Evolutionary conservation across 2,888 invertebrate species (phyloP).

Genomic region (Clistopyga incitator): DNA sequence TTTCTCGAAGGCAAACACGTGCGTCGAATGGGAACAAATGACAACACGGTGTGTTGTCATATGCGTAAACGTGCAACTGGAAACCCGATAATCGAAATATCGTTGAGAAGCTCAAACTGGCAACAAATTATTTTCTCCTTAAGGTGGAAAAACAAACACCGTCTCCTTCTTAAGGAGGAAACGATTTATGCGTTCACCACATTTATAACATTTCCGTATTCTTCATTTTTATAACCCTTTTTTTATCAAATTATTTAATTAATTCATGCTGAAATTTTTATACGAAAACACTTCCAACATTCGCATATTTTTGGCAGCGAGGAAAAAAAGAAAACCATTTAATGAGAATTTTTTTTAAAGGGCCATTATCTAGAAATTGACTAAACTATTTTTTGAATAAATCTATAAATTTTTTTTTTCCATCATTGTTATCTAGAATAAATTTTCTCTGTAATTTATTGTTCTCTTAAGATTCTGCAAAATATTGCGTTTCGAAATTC

Average conservation of each 20-base stretch:
- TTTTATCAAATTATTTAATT: not conserved
- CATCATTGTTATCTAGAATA: not conserved
- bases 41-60: not conserved
- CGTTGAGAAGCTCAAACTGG: not conserved
- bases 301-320: too few relatives aligned
- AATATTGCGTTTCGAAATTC: too few relatives aligned
- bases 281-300: too few relatives aligned
- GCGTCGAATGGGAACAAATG: slow-evolving; percentile 11
- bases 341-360: too few relatives aligned
- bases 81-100: slow-evolving; percentile 7
- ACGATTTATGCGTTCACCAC: too few relatives aligned
- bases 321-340: too few relatives aligned
- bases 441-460: not conserved
- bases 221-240: not conserved
- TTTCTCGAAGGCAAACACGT: slow-evolving; percentile 28
- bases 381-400: not conserved
- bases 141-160: too few relatives aligned
- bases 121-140: too few relatives aligned
- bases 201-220: not conserved
- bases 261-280: too few relatives aligned
- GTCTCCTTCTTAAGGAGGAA: too few relatives aligned
- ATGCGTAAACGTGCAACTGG: slow-evolving; percentile 3
- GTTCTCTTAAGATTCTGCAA: too few relatives aligned
- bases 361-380: not conserved
- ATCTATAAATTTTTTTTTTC: too few relatives aligned